phyloP scores from a whole-genome alignment of 2,797 vertebrate species.

The Sebastes goodei region DNA sequence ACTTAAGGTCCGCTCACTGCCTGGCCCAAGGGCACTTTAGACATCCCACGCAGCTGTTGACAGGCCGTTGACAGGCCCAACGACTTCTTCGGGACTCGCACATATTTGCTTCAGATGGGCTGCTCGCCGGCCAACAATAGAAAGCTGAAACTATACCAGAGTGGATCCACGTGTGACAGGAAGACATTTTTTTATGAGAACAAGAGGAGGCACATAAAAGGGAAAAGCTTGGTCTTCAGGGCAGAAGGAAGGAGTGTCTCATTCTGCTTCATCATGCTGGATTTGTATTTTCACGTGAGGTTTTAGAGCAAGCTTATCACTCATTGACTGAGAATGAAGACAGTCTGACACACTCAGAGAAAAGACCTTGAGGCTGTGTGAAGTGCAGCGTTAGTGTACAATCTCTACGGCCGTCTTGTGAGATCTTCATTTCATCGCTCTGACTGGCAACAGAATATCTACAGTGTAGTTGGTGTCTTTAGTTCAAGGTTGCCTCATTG shows the following conservation, averaged over 20 bases:
- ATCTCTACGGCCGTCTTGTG: background rate
- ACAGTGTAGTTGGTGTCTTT: background rate
- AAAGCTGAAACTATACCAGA: background rate
- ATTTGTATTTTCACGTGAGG: background rate
- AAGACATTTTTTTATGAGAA: background rate
- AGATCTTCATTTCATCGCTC: background rate
- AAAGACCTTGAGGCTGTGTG: constrained; percentile 6
- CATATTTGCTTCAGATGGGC: constrained; percentile 23
- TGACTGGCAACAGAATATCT: background rate
- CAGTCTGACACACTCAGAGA: background rate
- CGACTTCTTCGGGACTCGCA: background rate
- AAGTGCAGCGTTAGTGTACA: background rate
- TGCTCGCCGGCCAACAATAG: background rate
- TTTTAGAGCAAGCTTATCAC: background rate
- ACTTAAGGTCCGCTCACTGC: background rate
- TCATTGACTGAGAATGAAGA: constrained; percentile 2
- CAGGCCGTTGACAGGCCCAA: background rate
- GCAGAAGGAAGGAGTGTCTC: background rate
- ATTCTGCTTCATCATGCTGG: background rate
- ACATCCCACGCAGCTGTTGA: background rate
- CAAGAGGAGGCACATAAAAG: background rate
- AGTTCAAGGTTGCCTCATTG: background rate
- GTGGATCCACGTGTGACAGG: constrained; percentile 20
- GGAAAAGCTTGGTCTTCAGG: background rate
- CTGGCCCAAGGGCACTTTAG: background rate